Evolutionary conservation across 2,113 vertebrate species (phyloP).

Genomic region (Anolis sagrei): DNA sequence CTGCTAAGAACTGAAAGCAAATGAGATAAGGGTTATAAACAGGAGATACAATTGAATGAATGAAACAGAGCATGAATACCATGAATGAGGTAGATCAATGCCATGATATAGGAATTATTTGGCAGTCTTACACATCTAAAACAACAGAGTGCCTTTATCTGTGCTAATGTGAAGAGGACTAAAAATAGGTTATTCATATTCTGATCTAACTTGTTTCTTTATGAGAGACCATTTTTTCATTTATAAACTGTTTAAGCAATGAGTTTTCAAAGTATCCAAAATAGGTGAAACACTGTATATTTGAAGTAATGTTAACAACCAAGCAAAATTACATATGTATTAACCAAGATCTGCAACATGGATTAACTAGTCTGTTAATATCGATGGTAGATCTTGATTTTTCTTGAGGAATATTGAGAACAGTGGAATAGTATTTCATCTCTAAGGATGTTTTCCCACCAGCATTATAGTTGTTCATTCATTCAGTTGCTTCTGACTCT

Average conservation of each 20-base stretch:
- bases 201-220: background rate
- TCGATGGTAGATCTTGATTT: no score
- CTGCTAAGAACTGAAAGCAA: no score
- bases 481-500: no score
- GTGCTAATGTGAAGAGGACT: background rate
- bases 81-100: no score
- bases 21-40: no score
- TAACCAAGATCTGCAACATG: background rate
- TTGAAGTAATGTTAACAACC: background rate
- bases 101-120: background rate
- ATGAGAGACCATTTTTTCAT: background rate
- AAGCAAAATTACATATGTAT: background rate
- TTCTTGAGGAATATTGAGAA: no score
- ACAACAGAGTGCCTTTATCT: background rate
- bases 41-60: no score
- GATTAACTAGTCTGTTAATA: background rate
- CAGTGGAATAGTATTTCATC: no score
- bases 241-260: background rate
- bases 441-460: no score
- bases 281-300: background rate
- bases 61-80: no score
- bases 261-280: background rate
- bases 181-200: background rate
- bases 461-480: no score
- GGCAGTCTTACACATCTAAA: background rate